Base-by-base conservation (phyloP, 2,113 vertebrate genomes). In the Crotalus viridis region DNA sequence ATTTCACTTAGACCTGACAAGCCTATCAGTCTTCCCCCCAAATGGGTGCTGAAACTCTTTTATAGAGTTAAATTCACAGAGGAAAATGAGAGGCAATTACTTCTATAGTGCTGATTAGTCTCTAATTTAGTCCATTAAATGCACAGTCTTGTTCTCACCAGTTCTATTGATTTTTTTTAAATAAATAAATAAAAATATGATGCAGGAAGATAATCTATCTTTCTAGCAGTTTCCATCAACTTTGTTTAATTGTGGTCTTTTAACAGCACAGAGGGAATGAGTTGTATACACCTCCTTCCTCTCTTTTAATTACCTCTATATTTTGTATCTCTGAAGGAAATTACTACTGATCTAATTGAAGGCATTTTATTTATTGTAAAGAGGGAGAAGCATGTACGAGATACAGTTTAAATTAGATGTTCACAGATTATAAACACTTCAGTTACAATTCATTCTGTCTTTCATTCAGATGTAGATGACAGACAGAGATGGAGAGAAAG, bases 281-380 rank as follows among this genome's bases (percentile, higher is more conserved):
- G 92, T 55, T 12, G 33, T 86, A 74, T 52, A 86, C 51, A 51
- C 26, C 43, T 85, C 43, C 92, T 89, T 93, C 55, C 88, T 6
- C 92, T 89, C 74, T 90, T 93, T 93, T 93, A 93, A 89, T 93
- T 89, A 89, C 92, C 69, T 85, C 88, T 86, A 59, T 93, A 88
- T 93, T 85, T 81, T 59, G 33, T 26, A 89, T 90, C 92, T 86
- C 88, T 28, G 43, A 89, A 93, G 69, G 88, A 89, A 56, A 90
- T 26, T 81, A 74, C 26, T 57, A 55, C 88, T 33, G 52, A 85
- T 85, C 92, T 92, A 51, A 92, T 52, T 56, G 87, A 81, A 81
- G 61, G 10, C 48, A 17, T 52, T 43, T 93, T 93, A 90, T 93
- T 89, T 90, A 93, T 89, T 17, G 69, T 24, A 61, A 59, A 85